These are phyloP conservation scores for Nyctibius bracteatus DNA, from an alignment of 2,113 vertebrate species.

Conservation along the genomic window DNA sequence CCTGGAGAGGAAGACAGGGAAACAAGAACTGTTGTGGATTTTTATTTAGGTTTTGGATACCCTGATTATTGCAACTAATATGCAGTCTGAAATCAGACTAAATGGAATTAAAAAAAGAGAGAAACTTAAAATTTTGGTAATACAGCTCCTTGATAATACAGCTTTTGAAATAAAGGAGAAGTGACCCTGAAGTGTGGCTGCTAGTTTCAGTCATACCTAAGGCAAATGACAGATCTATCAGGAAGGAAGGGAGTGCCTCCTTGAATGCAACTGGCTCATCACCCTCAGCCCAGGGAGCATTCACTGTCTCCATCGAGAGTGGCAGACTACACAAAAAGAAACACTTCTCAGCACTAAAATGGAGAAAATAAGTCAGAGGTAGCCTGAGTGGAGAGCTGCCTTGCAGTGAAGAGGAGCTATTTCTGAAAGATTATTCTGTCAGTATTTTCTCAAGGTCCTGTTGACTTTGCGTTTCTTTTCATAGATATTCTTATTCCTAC, in stretches of 20 bases:
- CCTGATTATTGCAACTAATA: not conserved
- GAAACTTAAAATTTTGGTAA: not conserved
- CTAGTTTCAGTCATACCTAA: not conserved
- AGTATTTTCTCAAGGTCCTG: not conserved
- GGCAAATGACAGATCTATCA: not conserved
- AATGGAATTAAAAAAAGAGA: not conserved
- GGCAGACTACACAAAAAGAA: not conserved
- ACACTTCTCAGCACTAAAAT: not conserved
- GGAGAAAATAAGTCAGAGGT: not conserved
- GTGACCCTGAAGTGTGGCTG: not conserved
- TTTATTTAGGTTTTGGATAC: not conserved
- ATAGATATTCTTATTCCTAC: not conserved
- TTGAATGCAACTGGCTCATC: not conserved
- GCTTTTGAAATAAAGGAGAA: not conserved
- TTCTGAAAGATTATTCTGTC: not conserved
- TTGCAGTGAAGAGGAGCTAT: not conserved
- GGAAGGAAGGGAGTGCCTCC: not conserved
- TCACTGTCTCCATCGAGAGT: not conserved
- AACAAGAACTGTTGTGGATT: not conserved
- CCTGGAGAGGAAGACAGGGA: not conserved
- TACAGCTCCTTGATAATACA: not conserved
- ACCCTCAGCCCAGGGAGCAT: not conserved
- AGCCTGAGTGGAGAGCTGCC: not conserved
- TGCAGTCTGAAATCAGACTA: not conserved
- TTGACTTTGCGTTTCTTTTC: not conserved